Conservation (phyloP, 2,888 invertebrate genomes). For the Globia sparganii region DNA sequence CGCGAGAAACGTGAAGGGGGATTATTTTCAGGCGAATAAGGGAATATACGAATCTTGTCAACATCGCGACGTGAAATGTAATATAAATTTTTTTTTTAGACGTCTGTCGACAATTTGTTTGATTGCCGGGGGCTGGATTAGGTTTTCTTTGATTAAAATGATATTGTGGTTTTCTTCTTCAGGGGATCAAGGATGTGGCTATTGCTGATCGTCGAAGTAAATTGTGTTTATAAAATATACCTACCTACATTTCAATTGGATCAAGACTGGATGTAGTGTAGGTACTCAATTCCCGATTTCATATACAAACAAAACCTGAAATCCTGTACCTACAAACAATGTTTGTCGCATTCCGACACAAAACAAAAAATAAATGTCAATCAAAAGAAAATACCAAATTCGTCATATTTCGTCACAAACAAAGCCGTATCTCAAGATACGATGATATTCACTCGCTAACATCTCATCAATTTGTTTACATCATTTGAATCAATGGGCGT, state of each 20-base stretch:
- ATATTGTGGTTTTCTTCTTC: slow-evolving; percentile 38
- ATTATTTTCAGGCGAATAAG: slow-evolving; percentile 69
- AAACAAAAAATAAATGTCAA: background rate
- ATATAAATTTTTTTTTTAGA: slow-evolving; percentile 63
- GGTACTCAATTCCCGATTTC: background rate
- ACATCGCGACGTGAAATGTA: slow-evolving; percentile 60
- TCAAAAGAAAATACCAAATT: background rate
- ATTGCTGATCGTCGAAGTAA: background rate
- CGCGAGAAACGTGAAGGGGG: slow-evolving; percentile 70
- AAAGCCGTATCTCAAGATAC: slow-evolving; percentile 20
- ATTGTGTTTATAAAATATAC: background rate
- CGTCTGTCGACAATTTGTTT: slow-evolving; percentile 60
- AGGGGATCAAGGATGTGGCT: background rate
- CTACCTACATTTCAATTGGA: too few relatives aligned
- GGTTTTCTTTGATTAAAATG: slow-evolving; percentile 56
- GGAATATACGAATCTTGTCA: slow-evolving; percentile 60
- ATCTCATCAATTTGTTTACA: slow-evolving; percentile 61
- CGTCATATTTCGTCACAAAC: slow-evolving; percentile 18
- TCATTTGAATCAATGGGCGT: slow-evolving; percentile 71
- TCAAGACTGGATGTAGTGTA: background rate
- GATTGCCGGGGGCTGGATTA: slow-evolving; percentile 57
- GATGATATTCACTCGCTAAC: slow-evolving; percentile 21
- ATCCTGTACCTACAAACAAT: background rate
- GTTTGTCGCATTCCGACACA: background rate
- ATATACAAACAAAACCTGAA: background rate